These are phyloP conservation scores for Luffia ferchaultella DNA, from an alignment of 2,888 invertebrate species.

Conservation along the genomic window DNA sequence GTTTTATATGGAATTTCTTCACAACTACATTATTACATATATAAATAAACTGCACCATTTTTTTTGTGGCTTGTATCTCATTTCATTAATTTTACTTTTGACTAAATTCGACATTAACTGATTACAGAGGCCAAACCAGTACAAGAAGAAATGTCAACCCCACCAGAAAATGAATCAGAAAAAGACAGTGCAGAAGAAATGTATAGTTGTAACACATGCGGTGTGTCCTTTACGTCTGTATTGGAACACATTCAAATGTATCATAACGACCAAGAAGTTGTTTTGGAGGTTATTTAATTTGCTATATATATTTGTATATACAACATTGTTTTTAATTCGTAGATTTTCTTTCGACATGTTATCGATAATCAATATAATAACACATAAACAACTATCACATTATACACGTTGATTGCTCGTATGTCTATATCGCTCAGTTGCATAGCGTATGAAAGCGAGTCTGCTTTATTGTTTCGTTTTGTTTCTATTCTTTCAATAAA, in stretches of 20 bases:
- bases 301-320: neutral
- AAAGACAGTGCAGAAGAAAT: slow-evolving; percentile 34
- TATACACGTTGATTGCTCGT: no score
- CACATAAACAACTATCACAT: neutral
- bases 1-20: no score
- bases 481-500: no score
- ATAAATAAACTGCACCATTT: no score
- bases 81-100: no score
- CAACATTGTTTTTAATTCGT: neutral
- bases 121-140: no score
- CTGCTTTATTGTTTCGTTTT: no score
- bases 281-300: slow-evolving; percentile 58
- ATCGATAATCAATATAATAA: neutral
- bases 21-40: no score
- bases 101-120: no score
- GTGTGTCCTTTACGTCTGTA: slow-evolving; percentile 69
- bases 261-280: slow-evolving; percentile 73
- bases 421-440: no score
- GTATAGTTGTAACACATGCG: slow-evolving; percentile 73
- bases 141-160: neutral
- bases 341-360: neutral
- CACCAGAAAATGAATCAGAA: slow-evolving; percentile 21
- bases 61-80: no score
- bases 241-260: slow-evolving; percentile 71
- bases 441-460: no score